phyloP scores from a whole-genome alignment of 2,113 vertebrate species.

The Prunella fulvescens region DNA sequence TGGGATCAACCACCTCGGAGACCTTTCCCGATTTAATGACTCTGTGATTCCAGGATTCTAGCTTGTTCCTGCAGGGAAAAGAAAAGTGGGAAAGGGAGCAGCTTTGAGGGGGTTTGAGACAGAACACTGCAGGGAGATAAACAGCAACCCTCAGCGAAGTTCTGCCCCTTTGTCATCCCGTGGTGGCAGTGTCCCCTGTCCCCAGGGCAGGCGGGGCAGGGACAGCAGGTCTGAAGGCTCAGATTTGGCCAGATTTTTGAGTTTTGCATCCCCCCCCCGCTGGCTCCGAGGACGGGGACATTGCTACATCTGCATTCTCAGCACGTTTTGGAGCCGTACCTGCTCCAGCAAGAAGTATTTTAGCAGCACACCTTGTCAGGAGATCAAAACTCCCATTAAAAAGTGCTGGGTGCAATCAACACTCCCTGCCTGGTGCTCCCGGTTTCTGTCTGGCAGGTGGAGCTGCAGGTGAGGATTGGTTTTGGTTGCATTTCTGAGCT shows the following conservation, averaged over 20 bases:
- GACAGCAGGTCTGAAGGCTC: background rate
- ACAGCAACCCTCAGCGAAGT: background rate
- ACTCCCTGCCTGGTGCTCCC: background rate
- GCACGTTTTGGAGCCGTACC: accelerated
- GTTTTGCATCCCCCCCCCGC: background rate
- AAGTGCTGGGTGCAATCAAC: background rate
- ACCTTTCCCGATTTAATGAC: background rate
- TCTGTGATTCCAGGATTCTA: background rate
- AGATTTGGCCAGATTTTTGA: background rate
- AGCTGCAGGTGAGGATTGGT: background rate
- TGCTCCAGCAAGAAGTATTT: background rate
- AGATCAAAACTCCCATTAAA: background rate
- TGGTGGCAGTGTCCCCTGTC: background rate
- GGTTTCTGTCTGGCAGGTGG: background rate
- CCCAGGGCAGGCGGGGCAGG: background rate
- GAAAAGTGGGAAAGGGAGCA: background rate
- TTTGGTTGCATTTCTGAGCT: background rate
- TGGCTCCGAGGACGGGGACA: background rate
- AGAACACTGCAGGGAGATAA: background rate
- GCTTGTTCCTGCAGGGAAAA: background rate
- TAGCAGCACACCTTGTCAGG: background rate
- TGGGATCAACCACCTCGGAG: background rate
- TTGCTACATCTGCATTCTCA: background rate
- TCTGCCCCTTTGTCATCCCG: background rate
- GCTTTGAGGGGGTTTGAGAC: background rate